These are phyloP conservation scores for Atrichornis clamosus DNA, from an alignment of 2,113 vertebrate genomes.

Conservation along the genomic window DNA sequence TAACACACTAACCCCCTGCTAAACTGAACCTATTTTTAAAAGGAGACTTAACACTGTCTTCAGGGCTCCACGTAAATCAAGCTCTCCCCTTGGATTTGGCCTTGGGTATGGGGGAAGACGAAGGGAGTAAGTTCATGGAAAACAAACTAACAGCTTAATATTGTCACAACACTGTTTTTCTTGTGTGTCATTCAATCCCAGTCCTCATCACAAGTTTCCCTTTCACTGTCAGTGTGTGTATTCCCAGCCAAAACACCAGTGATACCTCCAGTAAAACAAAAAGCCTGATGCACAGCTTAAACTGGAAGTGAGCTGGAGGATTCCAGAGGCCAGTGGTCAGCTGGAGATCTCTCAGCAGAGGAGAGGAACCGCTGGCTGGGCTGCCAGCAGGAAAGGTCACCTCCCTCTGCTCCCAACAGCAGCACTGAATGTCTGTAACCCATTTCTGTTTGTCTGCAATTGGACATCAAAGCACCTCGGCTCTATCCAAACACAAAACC, in stretches of 20 bases:
- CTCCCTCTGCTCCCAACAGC: neutral
- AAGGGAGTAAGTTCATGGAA: neutral
- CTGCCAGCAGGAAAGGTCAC: neutral
- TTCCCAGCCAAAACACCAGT: neutral
- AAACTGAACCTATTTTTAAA: constrained; percentile 15
- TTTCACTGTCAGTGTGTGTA: neutral
- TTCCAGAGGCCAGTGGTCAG: neutral
- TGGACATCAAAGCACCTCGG: neutral
- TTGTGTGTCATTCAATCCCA: neutral
- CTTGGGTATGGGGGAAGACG: neutral
- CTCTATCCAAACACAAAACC: neutral
- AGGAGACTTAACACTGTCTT: neutral
- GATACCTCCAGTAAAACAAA: neutral
- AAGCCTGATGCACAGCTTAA: neutral
- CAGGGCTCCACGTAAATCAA: neutral
- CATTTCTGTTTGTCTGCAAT: neutral
- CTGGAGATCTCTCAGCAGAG: neutral
- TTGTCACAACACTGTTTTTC: neutral
- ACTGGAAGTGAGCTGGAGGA: neutral
- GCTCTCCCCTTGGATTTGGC: neutral
- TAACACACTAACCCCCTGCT: neutral
- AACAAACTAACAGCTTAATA: neutral
- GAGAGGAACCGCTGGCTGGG: neutral
- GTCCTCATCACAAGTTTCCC: neutral
- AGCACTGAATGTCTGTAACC: neutral